phyloP scores from a whole-genome alignment of 2,888 invertebrate genomes.

The Melitaea athalia region DNA sequence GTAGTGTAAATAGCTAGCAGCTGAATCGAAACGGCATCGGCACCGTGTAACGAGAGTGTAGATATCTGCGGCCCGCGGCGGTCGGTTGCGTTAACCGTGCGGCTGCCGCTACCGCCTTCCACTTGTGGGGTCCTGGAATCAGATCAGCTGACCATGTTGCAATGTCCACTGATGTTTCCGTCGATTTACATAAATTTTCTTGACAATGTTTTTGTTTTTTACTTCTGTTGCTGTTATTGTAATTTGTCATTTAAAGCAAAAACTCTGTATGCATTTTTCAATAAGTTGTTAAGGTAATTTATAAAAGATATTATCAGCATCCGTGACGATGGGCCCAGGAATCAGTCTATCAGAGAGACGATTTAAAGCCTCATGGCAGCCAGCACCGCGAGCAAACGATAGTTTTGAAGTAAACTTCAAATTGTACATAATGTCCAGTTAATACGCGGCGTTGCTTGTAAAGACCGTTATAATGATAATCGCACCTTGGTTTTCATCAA shows the following conservation, averaged over 20 bases:
- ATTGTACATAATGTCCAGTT: background rate
- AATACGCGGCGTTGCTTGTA: background rate
- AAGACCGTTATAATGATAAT: background rate
- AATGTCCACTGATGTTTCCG: background rate
- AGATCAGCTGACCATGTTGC: conserved; percentile 6
- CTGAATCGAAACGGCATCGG: conserved; percentile 4
- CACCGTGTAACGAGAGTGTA: conserved; percentile 19
- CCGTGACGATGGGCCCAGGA: too few species aligned
- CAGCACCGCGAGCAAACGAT: too few species aligned
- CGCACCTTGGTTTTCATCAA: conserved; percentile 12
- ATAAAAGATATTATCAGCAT: too few species aligned
- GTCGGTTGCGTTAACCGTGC: conserved; percentile 23
- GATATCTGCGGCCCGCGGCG: conserved; percentile 35
- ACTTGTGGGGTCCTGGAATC: conserved; percentile 61
- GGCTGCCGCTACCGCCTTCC: conserved; percentile 54
- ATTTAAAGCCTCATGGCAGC: too few species aligned
- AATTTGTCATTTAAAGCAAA: too few species aligned
- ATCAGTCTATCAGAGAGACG: too few species aligned
- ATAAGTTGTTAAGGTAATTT: too few species aligned
- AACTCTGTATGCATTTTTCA: too few species aligned
- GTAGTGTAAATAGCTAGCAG: background rate
- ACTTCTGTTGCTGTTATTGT: too few species aligned
- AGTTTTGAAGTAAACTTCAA: background rate
- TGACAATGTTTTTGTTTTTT: background rate
- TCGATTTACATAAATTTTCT: background rate